Evolutionary conservation across 2,113 vertebrate species (phyloP), one percentile per base, ranked within the genome.

Genomic region (Upupa epops): DNA sequence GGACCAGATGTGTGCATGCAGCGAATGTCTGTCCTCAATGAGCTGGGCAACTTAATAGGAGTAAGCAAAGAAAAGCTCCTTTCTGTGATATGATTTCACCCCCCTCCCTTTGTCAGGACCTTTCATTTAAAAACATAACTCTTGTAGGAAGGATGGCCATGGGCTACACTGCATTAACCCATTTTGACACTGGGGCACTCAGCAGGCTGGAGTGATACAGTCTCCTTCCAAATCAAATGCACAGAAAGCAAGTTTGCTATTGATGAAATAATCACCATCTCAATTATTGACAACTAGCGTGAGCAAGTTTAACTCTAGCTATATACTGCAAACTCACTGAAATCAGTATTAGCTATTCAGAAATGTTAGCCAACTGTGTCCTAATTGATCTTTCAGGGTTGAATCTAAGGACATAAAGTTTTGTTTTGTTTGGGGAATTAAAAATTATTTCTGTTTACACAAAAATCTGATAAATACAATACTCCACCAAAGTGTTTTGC

Each of bases 1-100:
- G 82, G 77, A 66, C 95, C 96, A 97, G 92, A 93, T 90, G 89
- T 94, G 75, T 87, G 83, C 37, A 55, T 32, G 70, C 63, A 86
- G 81, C 40, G 83, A 83, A 87, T 2, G 77, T 83, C 75, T 88
- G 79, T 93, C 91, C 88, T 83, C 7, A 5, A 59, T 60, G 56
- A 92, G 76, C 73, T 52, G 69, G 55, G 64, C 51, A 76, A 68
- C 93, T 91, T 83, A 51, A 56, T 13, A 66, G 69, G 63, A 81
- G n/a, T 3, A 4, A 79, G 80, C 52, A 87, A 87, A 87, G 48
- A 83, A 92, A 92, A 84, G 84, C 63, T 87, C 48, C 60, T 72
- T 96, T 87, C 70, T 36, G 0, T 24, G 37, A 49, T 3, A 64
- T 56, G 28, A 72, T 79, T 87, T 66, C 60, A 85, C n/a, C 22